Evolutionary conservation across 2,888 invertebrate species (phyloP), one percentile per base, ranked within the genome.

Genomic region (Aspidiotus destructor): DNA sequence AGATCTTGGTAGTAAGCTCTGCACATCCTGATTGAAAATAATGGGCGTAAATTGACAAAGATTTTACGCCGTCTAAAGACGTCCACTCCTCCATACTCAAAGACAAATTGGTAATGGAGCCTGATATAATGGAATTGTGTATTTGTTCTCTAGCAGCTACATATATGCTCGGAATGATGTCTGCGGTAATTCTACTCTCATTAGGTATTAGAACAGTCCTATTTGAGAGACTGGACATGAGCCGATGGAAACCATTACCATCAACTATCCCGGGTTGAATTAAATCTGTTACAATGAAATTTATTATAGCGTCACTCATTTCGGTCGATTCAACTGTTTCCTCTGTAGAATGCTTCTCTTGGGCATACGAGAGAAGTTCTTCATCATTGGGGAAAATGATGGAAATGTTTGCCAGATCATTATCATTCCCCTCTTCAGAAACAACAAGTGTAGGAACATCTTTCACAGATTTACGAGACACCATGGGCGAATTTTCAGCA

Each of bases 191-290:
- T 78, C 78, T 78, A 75, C 76, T 73, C 44, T 67, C 67, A 17
- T 44, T 67, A 7, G 67, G 67, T 41, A 67, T 17, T 9, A 13
- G 6, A 7, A 58, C 48, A 11, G 67, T 79, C 73, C 79, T 79
- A 71, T 79, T 79, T 0, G 80, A 78, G 0, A 80, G 78, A 53
- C 76, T 75, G 1, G 80, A 72, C 0, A 80, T 76, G 1, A 80
- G 74, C 61, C 78, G 76, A 70, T 79, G 79, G 71, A 80, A 80
- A 17, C 80, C 75, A 72, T 76, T 74, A 6, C 79, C 79, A 70
- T 80, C 79, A 0, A 80, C 80, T 16, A 80, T 76, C 68, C 79
- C 78, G 1, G 80, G 80, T 16, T 77, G 73, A 65, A 80, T 79
- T 9, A 80, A 73, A 70, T 80, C 80, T 73, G 79, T 76, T 58